phyloP scores from a whole-genome alignment of 2,797 vertebrate genomes.

The Urocyon cinereoargenteus region DNA sequence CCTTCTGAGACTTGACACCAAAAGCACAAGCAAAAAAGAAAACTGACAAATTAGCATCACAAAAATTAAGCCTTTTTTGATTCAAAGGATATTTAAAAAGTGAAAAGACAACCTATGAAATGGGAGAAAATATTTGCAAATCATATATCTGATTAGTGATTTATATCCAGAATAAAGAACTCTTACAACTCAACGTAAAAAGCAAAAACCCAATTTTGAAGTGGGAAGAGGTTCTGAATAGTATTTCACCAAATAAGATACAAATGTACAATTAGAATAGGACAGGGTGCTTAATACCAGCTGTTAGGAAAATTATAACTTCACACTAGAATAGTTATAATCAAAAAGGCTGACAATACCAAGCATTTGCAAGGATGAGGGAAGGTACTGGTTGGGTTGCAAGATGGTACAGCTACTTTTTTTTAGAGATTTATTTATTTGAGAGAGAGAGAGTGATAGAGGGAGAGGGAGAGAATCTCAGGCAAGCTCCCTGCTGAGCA shows the following conservation, averaged over 20 bases:
- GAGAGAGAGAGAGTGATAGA: neutral
- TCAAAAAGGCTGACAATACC: neutral
- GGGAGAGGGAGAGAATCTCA: neutral
- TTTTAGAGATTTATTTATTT: neutral
- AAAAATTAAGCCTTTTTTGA: neutral
- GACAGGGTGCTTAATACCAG: neutral
- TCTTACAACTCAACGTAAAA: no score
- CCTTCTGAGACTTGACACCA: neutral
- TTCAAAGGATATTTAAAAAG: neutral
- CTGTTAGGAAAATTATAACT: neutral
- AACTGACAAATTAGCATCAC: neutral
- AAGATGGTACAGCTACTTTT: neutral
- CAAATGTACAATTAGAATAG: neutral
- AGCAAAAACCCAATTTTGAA: constrained; percentile 5
- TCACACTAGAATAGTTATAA: neutral
- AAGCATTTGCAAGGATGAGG: neutral
- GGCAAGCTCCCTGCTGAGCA: neutral
- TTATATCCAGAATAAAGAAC: neutral
- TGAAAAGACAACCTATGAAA: neutral
- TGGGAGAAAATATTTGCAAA: neutral
- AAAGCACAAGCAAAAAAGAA: neutral
- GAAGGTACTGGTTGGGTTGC: neutral
- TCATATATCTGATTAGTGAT: neutral
- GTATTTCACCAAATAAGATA: neutral
- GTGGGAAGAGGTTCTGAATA: neutral